Base-by-base conservation (phyloP, 1,140 invertebrate species). In the Drosophila serrata region DNA sequence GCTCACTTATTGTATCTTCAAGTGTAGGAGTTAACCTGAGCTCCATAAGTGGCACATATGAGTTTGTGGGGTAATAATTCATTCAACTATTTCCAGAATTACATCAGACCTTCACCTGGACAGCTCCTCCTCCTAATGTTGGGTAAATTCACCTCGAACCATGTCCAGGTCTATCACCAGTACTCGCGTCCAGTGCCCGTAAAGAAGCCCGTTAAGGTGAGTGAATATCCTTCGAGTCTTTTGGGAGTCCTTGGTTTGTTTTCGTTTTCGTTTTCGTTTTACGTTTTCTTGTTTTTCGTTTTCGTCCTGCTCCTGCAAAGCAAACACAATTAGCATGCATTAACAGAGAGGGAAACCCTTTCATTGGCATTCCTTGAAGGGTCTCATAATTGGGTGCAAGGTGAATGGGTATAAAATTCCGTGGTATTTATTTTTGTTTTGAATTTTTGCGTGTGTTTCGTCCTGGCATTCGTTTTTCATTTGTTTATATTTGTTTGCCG, bases 141-240 rank as follows among this genome's bases (percentile, higher is more conserved):
- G 91, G 91, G 91, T 24, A 92, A 92, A 92, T 92, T 92, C 60
- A 92, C 91, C 63, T 92, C 91, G 49, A 92, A 92, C 57, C 91
- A 92, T 92, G 91, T 92, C 61, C 91, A 92, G 74, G 91, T 92
- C 60, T 92, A 92, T 78, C 91, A 92, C 61, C 91, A 92, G 68
- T 92, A 92, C 68, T 86, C 87, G 49, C 87, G 91, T 53, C 72
- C 91, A 53, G 75, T 81, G 46, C 65, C 87, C 75, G 60, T 92
- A 62, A 92, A 90, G 73, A 92, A 92, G 63, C 81, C 91, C 61
- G 82, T 87, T 13, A 92, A 92, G 87, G 91, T 92, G 64, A 90
- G 84, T 72, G 53, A 22, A 42, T 40, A 13, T 39, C 35, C 49
- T 53, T n/a, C 6, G n/a, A 42, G 59, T 64, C 45, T 33, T 33